These are phyloP conservation scores for Sanderia malayensis DNA, from an alignment of 30 jellyfish, hydroid and myxozoan genomes.

Conservation along the genomic window DNA sequence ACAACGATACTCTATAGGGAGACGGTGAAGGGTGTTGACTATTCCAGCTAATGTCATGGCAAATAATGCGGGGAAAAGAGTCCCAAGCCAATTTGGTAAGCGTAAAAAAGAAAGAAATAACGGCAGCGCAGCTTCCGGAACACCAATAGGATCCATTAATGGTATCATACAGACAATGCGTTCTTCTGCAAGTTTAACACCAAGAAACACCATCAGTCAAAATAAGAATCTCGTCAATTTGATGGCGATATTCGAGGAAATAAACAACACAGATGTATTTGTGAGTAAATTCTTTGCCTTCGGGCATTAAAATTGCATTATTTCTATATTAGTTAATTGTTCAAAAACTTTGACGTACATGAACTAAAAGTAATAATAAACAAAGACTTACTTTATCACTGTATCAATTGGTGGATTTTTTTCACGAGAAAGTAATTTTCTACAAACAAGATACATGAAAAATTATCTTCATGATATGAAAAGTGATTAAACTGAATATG, in stretches of 20 bases:
- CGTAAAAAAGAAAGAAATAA: neutral
- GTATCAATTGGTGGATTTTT: constrained; percentile 94
- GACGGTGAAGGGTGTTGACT: neutral
- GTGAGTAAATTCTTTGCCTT: constrained; percentile 28
- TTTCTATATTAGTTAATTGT: no score
- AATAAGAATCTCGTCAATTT: constrained; percentile 1
- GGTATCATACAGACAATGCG: constrained; percentile 14
- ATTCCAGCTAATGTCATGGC: neutral
- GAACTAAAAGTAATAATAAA: no score
- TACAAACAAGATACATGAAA: constrained; percentile 44
- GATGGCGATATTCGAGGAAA: constrained; percentile 14
- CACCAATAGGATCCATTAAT: constrained; percentile 26
- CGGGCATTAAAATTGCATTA: no score
- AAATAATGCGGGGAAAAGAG: neutral
- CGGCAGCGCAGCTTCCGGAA: constrained; percentile 12
- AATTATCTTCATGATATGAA: no score
- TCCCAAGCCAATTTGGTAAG: neutral
- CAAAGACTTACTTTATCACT: constrained; percentile 84
- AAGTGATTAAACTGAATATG: no score
- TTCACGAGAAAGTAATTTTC: constrained; percentile 92
- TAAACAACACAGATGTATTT: neutral
- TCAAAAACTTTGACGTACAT: no score
- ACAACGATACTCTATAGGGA: no score
- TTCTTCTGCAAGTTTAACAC: constrained; percentile 38
- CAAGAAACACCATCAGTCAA: neutral